Evolutionary conservation across 2,888 invertebrate genomes (phyloP).

Genomic region (Cepaea hortensis): DNA sequence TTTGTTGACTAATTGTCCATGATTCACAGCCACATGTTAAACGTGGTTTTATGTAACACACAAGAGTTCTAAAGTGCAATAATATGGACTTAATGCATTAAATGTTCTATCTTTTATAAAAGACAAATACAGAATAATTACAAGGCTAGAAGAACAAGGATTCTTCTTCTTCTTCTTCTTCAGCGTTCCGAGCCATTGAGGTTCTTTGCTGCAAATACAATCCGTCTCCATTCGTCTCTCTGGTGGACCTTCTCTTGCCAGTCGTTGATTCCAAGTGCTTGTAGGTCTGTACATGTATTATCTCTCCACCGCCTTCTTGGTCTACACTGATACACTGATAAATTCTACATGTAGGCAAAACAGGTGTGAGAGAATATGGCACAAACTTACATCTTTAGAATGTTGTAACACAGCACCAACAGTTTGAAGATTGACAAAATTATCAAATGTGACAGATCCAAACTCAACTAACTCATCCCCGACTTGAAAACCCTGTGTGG

Average conservation of each 20-base stretch:
- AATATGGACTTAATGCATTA: neutral
- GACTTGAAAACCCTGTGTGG: constrained; percentile 66
- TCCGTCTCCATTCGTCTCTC: no score
- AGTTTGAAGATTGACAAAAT: constrained; percentile 70
- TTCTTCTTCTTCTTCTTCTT: no score
- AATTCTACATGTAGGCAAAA: neutral
- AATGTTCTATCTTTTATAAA: neutral
- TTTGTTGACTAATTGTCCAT: no score
- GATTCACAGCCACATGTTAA: no score
- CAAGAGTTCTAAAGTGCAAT: neutral
- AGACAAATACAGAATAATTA: neutral
- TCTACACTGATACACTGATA: neutral
- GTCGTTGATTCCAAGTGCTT: no score
- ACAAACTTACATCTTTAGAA: constrained; percentile 70
- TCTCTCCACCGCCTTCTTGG: no score
- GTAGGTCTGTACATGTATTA: no score
- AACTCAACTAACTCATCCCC: constrained; percentile 71
- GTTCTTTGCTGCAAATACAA: no score
- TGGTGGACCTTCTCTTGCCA: no score
- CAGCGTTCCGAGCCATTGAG: no score
- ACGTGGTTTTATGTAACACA: neutral
- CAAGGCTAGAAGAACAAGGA: neutral
- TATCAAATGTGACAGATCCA: constrained; percentile 71
- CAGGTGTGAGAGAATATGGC: neutral
- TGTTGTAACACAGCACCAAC: constrained; percentile 72